Evolutionary conservation across 2,113 vertebrate genomes (phyloP).

Genomic region (Marcusenius ussheri): DNA sequence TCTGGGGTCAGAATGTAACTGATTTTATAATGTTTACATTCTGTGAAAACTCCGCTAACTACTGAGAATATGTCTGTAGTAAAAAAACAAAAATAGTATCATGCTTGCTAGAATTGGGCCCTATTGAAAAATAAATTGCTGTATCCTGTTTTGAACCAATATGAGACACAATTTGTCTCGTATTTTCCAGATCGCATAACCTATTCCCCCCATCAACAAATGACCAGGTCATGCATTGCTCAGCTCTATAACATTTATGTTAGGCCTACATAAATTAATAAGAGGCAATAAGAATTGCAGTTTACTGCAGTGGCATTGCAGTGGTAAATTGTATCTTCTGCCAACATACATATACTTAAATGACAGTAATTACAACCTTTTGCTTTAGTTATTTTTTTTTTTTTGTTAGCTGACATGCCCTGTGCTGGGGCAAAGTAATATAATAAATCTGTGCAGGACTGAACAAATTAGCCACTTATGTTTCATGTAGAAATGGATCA

Average conservation of each 20-base stretch:
- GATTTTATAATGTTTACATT: not conserved
- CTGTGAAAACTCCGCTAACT: not conserved
- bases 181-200: not conserved
- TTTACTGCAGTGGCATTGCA: not conserved
- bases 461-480: slow-evolving; percentile 10
- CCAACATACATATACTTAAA: not conserved
- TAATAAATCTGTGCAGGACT: not conserved
- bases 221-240: not conserved
- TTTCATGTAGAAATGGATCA: slow-evolving; percentile 17
- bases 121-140: not conserved
- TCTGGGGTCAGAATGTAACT: not conserved
- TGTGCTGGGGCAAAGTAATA: not conserved
- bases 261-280: not conserved
- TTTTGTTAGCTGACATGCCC: not conserved
- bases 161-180: not conserved
- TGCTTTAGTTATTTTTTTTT: not conserved
- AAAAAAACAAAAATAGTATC: not conserved
- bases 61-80: not conserved
- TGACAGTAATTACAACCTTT: not conserved
- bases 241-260: not conserved
- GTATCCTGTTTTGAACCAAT: not conserved
- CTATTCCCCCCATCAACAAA: not conserved
- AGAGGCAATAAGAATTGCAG: not conserved
- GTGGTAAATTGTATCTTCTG: not conserved
- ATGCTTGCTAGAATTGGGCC: not conserved